phyloP scores from a whole-genome alignment of 2,888 invertebrate species.

The Zhuqinia jingwanae region DNA sequence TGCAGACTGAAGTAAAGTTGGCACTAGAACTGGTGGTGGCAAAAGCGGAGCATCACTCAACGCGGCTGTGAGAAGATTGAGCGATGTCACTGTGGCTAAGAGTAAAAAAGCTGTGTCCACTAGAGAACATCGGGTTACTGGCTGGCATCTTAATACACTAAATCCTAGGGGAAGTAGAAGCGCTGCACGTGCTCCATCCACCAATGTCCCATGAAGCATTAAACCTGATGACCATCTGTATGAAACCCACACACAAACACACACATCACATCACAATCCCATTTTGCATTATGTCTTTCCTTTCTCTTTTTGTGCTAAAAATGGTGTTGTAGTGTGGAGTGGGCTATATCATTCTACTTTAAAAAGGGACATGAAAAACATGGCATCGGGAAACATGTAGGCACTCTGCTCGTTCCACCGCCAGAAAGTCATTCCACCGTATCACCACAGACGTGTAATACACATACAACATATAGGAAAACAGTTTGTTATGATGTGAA shows the following conservation, averaged over 20 bases:
- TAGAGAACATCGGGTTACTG: constrained; percentile 91
- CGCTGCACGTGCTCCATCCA: constrained; percentile 91
- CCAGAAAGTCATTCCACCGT: no score
- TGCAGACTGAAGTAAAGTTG: constrained; percentile 76
- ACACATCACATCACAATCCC: constrained; percentile 35
- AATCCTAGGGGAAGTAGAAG: constrained; percentile 90
- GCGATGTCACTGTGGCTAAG: constrained; percentile 93
- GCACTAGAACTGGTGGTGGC: constrained; percentile 82
- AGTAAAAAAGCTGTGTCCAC: constrained; percentile 94
- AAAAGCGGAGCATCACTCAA: constrained; percentile 93
- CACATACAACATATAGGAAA: no score
- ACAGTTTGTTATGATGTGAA: no score
- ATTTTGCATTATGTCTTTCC: constrained; percentile 14
- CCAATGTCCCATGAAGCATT: constrained; percentile 91
- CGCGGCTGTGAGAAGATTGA: constrained; percentile 93
- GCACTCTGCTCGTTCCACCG: no score
- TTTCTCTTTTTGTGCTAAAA: not conserved
- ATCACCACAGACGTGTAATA: no score
- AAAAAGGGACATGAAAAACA: no score
- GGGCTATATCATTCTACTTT: not conserved
- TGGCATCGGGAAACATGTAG: no score
- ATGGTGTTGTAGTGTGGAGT: not conserved
- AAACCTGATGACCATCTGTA: constrained; percentile 92
- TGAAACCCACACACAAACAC: constrained; percentile 50
- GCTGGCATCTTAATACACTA: constrained; percentile 90